Percentiles rank a stretch among this genome's conserved stretches.
Conservation (phyloP, 2,888 invertebrate genomes). For the Actias luna region DNA sequence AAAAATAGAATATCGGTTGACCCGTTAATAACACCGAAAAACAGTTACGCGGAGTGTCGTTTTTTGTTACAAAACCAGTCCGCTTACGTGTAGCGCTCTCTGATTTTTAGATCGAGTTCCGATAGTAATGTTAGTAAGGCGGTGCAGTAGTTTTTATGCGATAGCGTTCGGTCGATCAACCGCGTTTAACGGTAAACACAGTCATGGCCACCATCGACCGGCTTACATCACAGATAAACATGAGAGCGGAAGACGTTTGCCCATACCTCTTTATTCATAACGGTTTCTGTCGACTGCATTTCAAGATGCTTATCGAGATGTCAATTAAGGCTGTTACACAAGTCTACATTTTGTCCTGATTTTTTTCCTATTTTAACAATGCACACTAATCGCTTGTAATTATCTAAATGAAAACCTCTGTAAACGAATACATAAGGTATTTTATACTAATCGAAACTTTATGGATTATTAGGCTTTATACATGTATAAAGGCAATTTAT, state of each 20-base stretch:
- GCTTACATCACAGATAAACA: conserved; percentile 35
- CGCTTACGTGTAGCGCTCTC: not conserved
- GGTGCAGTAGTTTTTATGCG: conserved; percentile 37
- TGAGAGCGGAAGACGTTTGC: conserved; percentile 13
- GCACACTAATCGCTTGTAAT: too few relatives aligned
- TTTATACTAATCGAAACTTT: too few relatives aligned
- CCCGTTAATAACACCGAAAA: not conserved
- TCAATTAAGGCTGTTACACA: conserved; percentile 4
- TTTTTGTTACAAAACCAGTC: conserved; percentile 14
- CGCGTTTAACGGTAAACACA: conserved; percentile 58
- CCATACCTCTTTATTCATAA: conserved; percentile 13
- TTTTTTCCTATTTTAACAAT: too few relatives aligned
- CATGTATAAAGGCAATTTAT: too few relatives aligned
- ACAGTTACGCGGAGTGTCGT: not conserved
- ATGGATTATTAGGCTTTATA: too few relatives aligned
- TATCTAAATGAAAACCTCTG: too few relatives aligned
- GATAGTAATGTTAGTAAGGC: conserved; percentile 31
- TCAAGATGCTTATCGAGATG: conserved; percentile 2
- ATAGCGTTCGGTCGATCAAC: conserved; percentile 64
- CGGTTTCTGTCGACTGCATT: conserved; percentile 10
- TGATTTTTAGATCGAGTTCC: conserved; percentile 29
- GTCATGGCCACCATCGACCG: conserved; percentile 22
- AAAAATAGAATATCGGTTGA: not conserved
- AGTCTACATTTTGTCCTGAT: not conserved
- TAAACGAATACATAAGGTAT: too few relatives aligned